phyloP scores from a whole-genome alignment of 1,140 invertebrate genomes.

The Ephestia elutella region DNA sequence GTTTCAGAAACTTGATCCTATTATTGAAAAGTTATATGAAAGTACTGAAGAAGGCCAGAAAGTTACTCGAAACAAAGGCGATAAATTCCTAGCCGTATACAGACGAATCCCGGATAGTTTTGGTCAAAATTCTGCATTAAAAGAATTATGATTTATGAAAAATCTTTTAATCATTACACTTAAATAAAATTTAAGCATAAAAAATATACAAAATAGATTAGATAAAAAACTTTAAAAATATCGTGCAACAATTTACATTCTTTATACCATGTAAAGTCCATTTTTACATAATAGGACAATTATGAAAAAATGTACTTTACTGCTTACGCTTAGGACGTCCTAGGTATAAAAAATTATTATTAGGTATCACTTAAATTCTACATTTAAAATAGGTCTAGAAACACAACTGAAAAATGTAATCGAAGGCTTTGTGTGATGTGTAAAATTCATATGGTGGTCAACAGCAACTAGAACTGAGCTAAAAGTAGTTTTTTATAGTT shows the following conservation, averaged over 20 bases:
- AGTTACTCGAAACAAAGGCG: slow-evolving; percentile 95
- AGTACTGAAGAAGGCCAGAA: slow-evolving; percentile 99
- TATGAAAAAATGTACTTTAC: no score
- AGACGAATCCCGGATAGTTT: slow-evolving; percentile 75
- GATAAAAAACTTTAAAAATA: no score
- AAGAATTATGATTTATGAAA: slow-evolving; percentile 8
- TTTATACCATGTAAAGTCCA: no score
- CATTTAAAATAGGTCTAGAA: no score
- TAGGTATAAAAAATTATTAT: not conserved
- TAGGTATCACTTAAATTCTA: not conserved
- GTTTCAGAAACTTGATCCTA: slow-evolving; percentile 84
- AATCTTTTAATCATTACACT: slow-evolving; percentile 9
- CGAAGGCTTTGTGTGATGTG: no score
- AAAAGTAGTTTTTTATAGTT: no score
- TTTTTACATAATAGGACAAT: no score
- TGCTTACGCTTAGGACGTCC: no score
- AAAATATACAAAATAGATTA: not conserved
- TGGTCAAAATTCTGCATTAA: slow-evolving; percentile 18
- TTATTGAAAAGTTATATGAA: slow-evolving; percentile 91
- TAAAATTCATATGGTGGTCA: no score
- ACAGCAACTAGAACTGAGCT: no score
- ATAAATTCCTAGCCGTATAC: slow-evolving; percentile 95
- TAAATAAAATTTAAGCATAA: slow-evolving; percentile 9
- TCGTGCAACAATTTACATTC: no score
- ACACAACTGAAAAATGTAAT: no score